These are phyloP conservation scores for Dyspetes luteomarginatus DNA, from an alignment of 2,888 invertebrate genomes.

Conservation along the genomic window DNA sequence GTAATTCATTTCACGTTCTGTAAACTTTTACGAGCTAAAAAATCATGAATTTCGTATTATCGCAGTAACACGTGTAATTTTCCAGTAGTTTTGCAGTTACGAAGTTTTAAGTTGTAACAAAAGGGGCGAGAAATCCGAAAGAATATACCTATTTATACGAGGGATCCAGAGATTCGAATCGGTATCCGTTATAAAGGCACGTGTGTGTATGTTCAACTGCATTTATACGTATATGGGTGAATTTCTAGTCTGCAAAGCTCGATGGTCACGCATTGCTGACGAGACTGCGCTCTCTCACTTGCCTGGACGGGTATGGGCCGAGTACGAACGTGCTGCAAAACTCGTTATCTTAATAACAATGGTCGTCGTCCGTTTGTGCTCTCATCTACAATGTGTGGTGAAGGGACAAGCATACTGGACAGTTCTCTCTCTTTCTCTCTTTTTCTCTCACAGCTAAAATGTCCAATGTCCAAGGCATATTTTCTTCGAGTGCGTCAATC, in stretches of 20 bases:
- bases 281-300: slow-evolving; percentile 6
- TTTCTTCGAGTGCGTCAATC: too few relatives aligned
- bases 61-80: neutral
- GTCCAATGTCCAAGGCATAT: too few relatives aligned
- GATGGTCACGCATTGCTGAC: slow-evolving; percentile 31
- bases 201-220: slow-evolving; percentile 6
- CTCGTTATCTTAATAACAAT: slow-evolving; percentile 65
- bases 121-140: slow-evolving; percentile 7
- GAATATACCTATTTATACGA: slow-evolving; percentile 24
- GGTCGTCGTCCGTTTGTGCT: slow-evolving; percentile 54
- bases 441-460: neutral
- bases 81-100: neutral
- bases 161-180: slow-evolving; percentile 47
- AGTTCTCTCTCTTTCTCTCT: neutral
- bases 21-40: neutral
- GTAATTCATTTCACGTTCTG: neutral
- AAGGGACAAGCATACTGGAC: slow-evolving; percentile 23
- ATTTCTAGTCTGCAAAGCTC: slow-evolving; percentile 25
- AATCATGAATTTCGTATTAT: neutral
- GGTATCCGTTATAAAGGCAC: slow-evolving; percentile 27
- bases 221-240: neutral
- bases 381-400: slow-evolving; percentile 41
- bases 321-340: slow-evolving; percentile 51
- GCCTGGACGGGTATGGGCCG: slow-evolving; percentile 10
- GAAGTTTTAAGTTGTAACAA: slow-evolving; percentile 18